phyloP scores from a whole-genome alignment of 2,888 invertebrate genomes.

The Monopis laevigella region DNA sequence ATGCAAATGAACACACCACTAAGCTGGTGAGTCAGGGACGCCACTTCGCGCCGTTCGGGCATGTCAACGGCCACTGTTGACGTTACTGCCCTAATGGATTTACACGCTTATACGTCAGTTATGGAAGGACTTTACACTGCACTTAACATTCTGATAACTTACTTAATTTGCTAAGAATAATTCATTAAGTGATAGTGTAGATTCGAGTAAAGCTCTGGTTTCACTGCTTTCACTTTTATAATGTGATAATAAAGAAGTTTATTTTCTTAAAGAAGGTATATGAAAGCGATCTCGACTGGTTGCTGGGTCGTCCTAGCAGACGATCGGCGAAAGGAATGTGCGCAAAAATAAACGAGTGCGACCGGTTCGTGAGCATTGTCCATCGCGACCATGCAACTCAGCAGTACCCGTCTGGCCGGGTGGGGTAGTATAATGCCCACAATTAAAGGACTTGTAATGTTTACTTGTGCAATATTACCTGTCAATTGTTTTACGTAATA shows the following conservation, averaged over 20 bases:
- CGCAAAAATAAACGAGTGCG: conserved; percentile 62
- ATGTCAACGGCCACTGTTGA: conserved; percentile 26
- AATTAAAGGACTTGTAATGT: no score
- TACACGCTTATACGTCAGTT: conserved; percentile 15
- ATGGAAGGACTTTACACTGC: conserved; percentile 9
- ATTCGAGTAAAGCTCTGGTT: background rate
- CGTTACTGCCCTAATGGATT: conserved; percentile 28
- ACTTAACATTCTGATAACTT: background rate
- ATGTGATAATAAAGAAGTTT: no score
- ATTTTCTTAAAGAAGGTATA: no score
- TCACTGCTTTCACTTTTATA: no score
- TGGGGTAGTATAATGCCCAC: no score
- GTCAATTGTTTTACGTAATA: no score
- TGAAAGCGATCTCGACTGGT: no score
- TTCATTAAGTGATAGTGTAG: background rate
- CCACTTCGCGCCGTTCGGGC: conserved; percentile 22
- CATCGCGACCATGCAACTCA: conserved; percentile 29
- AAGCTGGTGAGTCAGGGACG: conserved; percentile 19
- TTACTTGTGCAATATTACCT: no score
- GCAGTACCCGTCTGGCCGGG: no score
- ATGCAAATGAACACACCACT: conserved; percentile 35
- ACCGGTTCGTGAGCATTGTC: conserved; percentile 55
- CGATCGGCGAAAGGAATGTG: conserved; percentile 55
- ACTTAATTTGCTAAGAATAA: conserved; percentile 1
- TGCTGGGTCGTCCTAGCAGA: conserved; percentile 23